A percentile compares a stretch with the other conserved stretches of the same genome.
These are phyloP conservation scores for Pseudeuparius sepicola DNA, from an alignment of 2,888 invertebrate genomes.

Conservation along the genomic window DNA sequence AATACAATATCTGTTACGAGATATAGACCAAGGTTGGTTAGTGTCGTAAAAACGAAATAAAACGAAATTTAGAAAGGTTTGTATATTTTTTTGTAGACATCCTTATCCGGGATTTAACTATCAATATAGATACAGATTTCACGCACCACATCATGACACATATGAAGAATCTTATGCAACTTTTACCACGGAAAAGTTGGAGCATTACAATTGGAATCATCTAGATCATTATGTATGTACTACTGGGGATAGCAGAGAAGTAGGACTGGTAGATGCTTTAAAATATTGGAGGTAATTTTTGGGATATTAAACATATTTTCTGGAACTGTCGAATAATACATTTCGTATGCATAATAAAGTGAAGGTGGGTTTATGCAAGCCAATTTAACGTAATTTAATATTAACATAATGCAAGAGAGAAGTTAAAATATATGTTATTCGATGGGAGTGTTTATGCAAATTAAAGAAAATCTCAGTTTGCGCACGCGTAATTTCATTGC, in stretches of 20 bases:
- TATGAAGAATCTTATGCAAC: constrained; percentile 93
- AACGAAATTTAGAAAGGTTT: constrained; percentile 1
- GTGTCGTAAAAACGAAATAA: constrained; percentile 4
- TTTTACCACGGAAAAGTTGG: constrained; percentile 88
- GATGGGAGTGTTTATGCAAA: no score
- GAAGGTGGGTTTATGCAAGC: no score
- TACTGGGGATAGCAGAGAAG: constrained; percentile 82
- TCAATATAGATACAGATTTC: constrained; percentile 84
- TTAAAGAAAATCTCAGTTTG: no score
- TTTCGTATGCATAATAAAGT: no score
- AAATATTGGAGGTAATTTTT: constrained; percentile 38
- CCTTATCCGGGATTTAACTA: constrained; percentile 89
- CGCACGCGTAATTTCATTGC: no score
- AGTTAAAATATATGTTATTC: no score
- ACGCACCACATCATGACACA: constrained; percentile 83
- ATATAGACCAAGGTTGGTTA: constrained; percentile 79
- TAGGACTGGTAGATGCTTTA: constrained; percentile 73
- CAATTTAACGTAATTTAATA: no score
- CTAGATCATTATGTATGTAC: constrained; percentile 96
- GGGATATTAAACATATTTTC: no score
- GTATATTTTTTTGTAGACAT: constrained; percentile 53
- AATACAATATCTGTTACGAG: constrained; percentile 89
- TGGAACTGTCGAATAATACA: no score
- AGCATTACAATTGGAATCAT: constrained; percentile 96
- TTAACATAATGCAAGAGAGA: no score